A percentile compares a stretch with the other conserved stretches of the same genome.
Evolutionary conservation across 2,113 vertebrate genomes (phyloP).

Genomic region (Cryptoleucopteryx plumbea): DNA sequence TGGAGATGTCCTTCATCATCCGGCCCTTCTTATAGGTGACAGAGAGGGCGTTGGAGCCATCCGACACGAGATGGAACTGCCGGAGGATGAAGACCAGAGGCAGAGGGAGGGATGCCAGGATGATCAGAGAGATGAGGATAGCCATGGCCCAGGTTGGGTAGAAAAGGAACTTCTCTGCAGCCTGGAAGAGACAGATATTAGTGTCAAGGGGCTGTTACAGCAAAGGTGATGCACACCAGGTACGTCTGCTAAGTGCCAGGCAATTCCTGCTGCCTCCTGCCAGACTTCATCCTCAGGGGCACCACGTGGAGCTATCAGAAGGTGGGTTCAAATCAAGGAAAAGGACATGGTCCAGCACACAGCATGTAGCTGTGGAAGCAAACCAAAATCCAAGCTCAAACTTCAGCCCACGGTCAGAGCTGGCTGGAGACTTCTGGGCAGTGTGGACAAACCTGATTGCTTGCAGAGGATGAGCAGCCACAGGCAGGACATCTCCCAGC

Average conservation of each 20-base stretch:
- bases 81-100: conserved; percentile 87
- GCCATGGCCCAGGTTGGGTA: conserved; percentile 93
- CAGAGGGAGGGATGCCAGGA: conserved; percentile 87
- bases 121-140: conserved; percentile 87
- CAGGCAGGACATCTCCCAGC: background rate
- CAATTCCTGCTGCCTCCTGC: background rate
- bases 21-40: conserved; percentile 95
- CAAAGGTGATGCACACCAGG: background rate
- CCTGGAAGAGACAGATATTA: conserved; percentile 66
- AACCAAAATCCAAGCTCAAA: background rate
- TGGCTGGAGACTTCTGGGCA: background rate
- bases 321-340: background rate
- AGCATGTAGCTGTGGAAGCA: background rate
- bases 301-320: background rate
- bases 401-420: background rate
- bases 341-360: background rate
- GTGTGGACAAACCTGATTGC: background rate
- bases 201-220: fast-evolving
- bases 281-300: background rate
- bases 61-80: conserved; percentile 89
- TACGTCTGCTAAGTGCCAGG: fast-evolving
- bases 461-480: background rate
- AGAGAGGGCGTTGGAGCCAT: conserved; percentile 93
- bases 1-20: conserved; percentile 98
- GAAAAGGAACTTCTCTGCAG: conserved; percentile 85